These are phyloP conservation scores for Pocota personata DNA, from an alignment of 2,888 invertebrate genomes.

Conservation along the genomic window DNA sequence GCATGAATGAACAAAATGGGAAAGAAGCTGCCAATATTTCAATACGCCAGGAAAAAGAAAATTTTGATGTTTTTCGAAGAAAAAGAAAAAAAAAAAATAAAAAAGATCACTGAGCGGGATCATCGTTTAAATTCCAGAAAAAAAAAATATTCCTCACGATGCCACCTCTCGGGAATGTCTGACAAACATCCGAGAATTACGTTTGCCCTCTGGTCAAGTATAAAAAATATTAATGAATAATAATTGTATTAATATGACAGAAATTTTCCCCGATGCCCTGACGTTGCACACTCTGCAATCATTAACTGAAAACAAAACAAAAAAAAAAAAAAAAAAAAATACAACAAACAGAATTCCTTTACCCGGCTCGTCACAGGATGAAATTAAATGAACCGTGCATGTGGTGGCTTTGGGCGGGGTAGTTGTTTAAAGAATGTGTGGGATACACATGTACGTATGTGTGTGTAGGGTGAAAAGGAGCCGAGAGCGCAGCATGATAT, in stretches of 20 bases:
- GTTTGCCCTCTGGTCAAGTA: constrained; percentile 10
- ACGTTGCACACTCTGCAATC: constrained; percentile 17
- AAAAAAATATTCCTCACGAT: too few relatives aligned
- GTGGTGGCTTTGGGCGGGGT: background rate
- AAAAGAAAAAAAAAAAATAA: too few relatives aligned
- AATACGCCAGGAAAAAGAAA: too few relatives aligned
- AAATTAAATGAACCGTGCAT: constrained; percentile 32
- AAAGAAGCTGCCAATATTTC: too few relatives aligned
- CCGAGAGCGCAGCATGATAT: constrained; percentile 42
- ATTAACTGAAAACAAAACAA: constrained; percentile 19
- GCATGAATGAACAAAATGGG: too few relatives aligned
- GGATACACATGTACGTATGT: background rate
- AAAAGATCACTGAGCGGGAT: too few relatives aligned
- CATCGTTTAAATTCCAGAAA: too few relatives aligned
- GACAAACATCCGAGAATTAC: too few relatives aligned
- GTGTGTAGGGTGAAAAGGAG: constrained; percentile 34
- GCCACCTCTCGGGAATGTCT: too few relatives aligned
- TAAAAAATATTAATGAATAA: constrained; percentile 1
- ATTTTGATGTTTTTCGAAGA: too few relatives aligned
- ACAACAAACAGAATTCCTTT: constrained; percentile 18
- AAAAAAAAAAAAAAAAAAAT: background rate
- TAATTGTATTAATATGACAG: constrained; percentile 1
- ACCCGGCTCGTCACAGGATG: constrained; percentile 10
- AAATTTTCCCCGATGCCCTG: background rate
- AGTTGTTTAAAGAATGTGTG: background rate